phyloP scores from a whole-genome alignment of 2,113 vertebrate genomes.

The Cottus gobio region DNA sequence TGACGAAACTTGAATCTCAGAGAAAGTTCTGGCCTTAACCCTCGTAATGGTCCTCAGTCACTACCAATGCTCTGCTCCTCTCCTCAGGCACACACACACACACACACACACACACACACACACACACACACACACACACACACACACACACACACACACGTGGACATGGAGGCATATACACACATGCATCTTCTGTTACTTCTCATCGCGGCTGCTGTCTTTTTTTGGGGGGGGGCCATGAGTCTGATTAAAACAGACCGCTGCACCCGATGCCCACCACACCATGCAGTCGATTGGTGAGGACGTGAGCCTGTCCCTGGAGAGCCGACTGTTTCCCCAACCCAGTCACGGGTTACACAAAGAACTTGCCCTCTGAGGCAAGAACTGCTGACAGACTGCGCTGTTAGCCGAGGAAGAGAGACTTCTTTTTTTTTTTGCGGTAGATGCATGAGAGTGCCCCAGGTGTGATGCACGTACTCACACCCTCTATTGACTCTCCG shows the following conservation, averaged over 20 bases:
- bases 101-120: background rate
- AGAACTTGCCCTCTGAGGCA: constrained; percentile 56
- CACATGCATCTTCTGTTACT: constrained; percentile 27
- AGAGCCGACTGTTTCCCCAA: constrained; percentile 66
- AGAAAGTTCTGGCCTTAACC: constrained; percentile 44
- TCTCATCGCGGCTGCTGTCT: constrained; percentile 21
- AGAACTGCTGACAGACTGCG: constrained; percentile 54
- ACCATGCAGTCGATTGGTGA: constrained; percentile 49
- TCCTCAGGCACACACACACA: constrained; percentile 12
- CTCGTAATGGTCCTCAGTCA: constrained; percentile 56
- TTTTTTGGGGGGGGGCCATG: constrained; percentile 41
- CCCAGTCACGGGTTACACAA: constrained; percentile 66
- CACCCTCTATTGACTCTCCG: constrained; percentile 32
- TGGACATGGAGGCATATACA: constrained; percentile 12
- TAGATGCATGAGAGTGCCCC: constrained; percentile 35
- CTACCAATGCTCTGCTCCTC: constrained; percentile 49
- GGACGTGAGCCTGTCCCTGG: constrained; percentile 51
- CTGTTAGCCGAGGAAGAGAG: constrained; percentile 18
- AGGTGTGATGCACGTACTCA: constrained; percentile 45
- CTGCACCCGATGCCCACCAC: constrained; percentile 22
- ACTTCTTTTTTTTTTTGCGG: constrained; percentile 3
- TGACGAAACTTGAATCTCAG: constrained; percentile 47
- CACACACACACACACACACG: constrained; percentile 1
- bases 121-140: constrained; percentile 1
- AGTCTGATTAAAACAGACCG: constrained; percentile 61